phyloP scores from a whole-genome alignment of 2,797 vertebrate species.

The Cryptoblepharus egeriae region DNA sequence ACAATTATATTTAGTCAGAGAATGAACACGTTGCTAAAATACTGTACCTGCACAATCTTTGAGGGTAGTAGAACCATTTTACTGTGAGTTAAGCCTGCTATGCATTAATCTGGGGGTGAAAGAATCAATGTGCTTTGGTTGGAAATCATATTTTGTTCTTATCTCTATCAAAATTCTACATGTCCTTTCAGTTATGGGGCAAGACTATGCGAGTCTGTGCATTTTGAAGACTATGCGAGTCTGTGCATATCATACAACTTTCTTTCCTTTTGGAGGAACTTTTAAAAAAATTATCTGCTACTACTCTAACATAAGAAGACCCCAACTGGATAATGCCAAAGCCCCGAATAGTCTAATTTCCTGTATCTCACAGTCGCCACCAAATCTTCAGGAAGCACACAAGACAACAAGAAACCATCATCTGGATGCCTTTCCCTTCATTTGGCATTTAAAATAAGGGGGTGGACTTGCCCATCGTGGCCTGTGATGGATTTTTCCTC shows the following conservation, averaged over 20 bases:
- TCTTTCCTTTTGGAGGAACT: too few species aligned
- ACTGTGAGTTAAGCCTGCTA: background rate
- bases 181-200: background rate
- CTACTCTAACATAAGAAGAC: too few species aligned
- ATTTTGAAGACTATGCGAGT: background rate
- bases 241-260: too few species aligned
- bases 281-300: background rate
- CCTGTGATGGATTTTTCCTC: too few species aligned
- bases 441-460: too few species aligned
- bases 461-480: too few species aligned
- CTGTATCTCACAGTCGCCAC: too few species aligned
- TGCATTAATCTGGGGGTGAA: background rate
- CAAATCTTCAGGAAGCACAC: too few species aligned
- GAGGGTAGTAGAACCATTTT: background rate
- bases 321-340: too few species aligned
- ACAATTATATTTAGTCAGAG: slow-evolving; percentile 61
- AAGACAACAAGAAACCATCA: too few species aligned
- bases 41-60: background rate
- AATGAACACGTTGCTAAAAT: background rate
- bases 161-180: background rate
- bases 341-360: too few species aligned
- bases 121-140: background rate
- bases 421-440: too few species aligned
- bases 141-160: background rate
- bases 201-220: background rate